Evolutionary conservation across 2,113 vertebrate species (phyloP).

Genomic region (Ginglymostoma cirratum): DNA sequence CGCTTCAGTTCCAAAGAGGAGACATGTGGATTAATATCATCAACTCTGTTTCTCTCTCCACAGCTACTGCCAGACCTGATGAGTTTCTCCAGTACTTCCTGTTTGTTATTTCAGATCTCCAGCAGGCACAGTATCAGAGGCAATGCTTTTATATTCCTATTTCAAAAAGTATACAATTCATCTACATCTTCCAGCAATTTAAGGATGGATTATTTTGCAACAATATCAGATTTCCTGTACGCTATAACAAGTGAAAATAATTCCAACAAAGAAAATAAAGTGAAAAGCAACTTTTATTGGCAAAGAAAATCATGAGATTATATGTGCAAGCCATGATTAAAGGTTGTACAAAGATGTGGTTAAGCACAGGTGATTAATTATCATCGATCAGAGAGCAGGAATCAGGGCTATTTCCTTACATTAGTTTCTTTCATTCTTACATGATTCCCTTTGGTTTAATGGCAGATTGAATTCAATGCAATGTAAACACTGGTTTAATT

Average conservation of each 20-base stretch:
- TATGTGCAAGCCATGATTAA: constrained; percentile 48
- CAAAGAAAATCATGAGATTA: constrained; percentile 62
- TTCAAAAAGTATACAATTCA: not conserved
- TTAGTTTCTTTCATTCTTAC: constrained; percentile 24
- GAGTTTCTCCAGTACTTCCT: too few relatives aligned
- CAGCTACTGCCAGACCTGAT: too few relatives aligned
- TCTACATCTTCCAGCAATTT: not conserved
- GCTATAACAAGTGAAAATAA: not conserved
- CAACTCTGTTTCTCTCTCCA: too few relatives aligned
- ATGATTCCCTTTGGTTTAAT: constrained; percentile 40
- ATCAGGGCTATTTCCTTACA: constrained; percentile 28
- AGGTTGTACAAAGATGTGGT: constrained; percentile 45
- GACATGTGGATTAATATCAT: too few relatives aligned
- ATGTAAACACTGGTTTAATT: constrained; percentile 39
- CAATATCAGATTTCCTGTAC: not conserved
- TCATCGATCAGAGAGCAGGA: constrained; percentile 36
- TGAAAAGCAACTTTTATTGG: constrained; percentile 67
- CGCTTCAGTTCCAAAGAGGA: too few relatives aligned
- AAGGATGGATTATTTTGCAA: not conserved
- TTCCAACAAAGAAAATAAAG: not conserved
- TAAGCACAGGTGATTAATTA: constrained; percentile 38
- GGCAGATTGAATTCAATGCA: constrained; percentile 32
- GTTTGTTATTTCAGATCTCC: too few relatives aligned
- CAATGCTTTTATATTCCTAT: not conserved
- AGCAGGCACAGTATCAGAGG: not conserved